phyloP scores from a whole-genome alignment of 2,888 invertebrate genomes.

The Ormyrus thymus region DNA sequence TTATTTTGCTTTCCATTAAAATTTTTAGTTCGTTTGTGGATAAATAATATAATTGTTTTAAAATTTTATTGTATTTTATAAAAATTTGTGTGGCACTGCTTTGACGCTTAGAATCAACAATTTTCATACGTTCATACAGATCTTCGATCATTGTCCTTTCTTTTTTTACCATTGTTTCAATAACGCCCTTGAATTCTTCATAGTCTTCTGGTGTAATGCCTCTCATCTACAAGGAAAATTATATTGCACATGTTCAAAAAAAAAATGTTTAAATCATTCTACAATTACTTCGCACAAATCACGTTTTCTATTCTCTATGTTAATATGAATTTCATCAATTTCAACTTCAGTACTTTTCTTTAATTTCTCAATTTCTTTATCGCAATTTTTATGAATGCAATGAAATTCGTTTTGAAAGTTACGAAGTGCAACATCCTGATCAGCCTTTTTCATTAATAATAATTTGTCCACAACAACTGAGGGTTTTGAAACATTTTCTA shows the following conservation, averaged over 20 bases:
- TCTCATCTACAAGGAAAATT: conserved; percentile 22
- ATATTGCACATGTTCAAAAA: background rate
- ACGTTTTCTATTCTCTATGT: conserved; percentile 47
- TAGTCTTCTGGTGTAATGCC: conserved; percentile 45
- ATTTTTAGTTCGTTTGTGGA: conserved; percentile 53
- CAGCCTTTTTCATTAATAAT: conserved; percentile 48
- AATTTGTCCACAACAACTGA: conserved; percentile 55
- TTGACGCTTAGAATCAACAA: conserved; percentile 55
- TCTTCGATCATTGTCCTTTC: conserved; percentile 53
- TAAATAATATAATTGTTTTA: conserved; percentile 55
- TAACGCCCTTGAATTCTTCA: conserved; percentile 41
- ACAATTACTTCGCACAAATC: conserved; percentile 39
- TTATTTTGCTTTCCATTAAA: conserved; percentile 58
- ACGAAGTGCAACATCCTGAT: conserved; percentile 54
- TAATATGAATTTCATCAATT: conserved; percentile 46
- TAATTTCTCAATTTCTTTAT: conserved; percentile 46
- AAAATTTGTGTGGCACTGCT: conserved; percentile 49
- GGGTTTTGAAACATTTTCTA: conserved; percentile 58
- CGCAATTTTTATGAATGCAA: conserved; percentile 45
- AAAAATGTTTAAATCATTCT: conserved; percentile 31
- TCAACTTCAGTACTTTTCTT: conserved; percentile 51
- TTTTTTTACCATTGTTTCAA: conserved; percentile 34
- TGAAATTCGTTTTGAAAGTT: conserved; percentile 56
- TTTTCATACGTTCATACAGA: conserved; percentile 49
- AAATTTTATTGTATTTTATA: conserved; percentile 57